A percentile compares a stretch with the other conserved stretches of the same genome.
phyloP scores from a whole-genome alignment of 2,888 invertebrate species.

The Ariolimax columbianus region DNA sequence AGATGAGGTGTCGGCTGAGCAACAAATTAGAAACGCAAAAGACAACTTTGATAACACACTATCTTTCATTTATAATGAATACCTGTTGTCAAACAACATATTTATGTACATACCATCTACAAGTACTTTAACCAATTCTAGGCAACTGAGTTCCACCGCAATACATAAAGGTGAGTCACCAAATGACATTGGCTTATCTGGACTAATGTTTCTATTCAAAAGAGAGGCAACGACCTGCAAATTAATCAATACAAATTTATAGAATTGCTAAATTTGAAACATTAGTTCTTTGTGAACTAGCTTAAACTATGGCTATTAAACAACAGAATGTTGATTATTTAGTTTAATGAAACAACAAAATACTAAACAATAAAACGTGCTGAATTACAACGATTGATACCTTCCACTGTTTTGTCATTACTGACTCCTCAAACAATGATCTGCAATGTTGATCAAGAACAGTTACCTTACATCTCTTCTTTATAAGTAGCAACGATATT shows the following conservation, averaged over 20 bases:
- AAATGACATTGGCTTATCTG: constrained; percentile 57
- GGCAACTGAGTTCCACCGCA: constrained; percentile 59
- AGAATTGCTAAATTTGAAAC: too few relatives aligned
- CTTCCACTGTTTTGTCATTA: constrained; percentile 63
- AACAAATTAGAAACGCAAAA: too few relatives aligned
- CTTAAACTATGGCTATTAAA: too few relatives aligned
- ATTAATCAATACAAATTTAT: not conserved
- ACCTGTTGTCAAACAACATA: not conserved
- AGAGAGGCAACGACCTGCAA: constrained; percentile 62
- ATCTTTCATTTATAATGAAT: not conserved
- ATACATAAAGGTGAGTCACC: constrained; percentile 63
- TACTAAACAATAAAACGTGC: not conserved
- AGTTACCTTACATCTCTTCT: constrained; percentile 62
- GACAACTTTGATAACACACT: not conserved
- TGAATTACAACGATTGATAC: constrained; percentile 50
- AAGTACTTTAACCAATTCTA: constrained; percentile 58
- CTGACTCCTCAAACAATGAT: constrained; percentile 66
- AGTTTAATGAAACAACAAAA: too few relatives aligned
- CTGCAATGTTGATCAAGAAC: constrained; percentile 62
- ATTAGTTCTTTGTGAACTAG: too few relatives aligned
- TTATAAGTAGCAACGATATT: constrained; percentile 61
- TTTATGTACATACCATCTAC: constrained; percentile 54
- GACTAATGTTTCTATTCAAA: constrained; percentile 61
- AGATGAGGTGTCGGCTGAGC: too few relatives aligned
- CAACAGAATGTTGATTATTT: too few relatives aligned